phyloP scores from a whole-genome alignment of 2,797 vertebrate species.

The Pantherophis alleghaniensis region DNA sequence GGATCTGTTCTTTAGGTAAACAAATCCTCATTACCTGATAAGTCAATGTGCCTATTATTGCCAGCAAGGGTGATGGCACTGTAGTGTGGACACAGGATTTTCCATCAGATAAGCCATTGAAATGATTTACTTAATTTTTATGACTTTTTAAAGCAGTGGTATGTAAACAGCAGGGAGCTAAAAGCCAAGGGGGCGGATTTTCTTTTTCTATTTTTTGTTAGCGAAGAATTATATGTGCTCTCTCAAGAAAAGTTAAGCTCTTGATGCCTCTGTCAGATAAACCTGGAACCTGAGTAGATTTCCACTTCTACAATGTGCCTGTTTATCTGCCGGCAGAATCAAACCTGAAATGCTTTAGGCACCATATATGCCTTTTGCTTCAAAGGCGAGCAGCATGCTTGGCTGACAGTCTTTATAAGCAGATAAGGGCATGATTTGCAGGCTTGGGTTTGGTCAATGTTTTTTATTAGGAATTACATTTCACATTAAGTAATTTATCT shows the following conservation, averaged over 20 bases:
- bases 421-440: slow-evolving; percentile 61
- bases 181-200: slow-evolving; percentile 19
- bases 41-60: slow-evolving; percentile 4
- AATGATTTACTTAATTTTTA: slow-evolving; percentile 27
- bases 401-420: slow-evolving; percentile 54
- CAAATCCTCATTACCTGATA: slow-evolving; percentile 19
- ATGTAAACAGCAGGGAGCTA: slow-evolving; percentile 15
- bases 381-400: slow-evolving; percentile 50
- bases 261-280: slow-evolving; percentile 45
- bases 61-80: background rate
- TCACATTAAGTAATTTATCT: slow-evolving; percentile 51
- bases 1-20: background rate
- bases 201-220: slow-evolving; percentile 17
- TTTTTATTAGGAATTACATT: slow-evolving; percentile 56
- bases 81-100: background rate
- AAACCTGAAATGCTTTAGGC: slow-evolving; percentile 53
- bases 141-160: background rate
- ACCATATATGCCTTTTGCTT: slow-evolving; percentile 42
- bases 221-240: slow-evolving; percentile 27
- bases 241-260: slow-evolving; percentile 35
- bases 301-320: slow-evolving; percentile 21
- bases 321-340: slow-evolving; percentile 59
- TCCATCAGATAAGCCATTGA: background rate
- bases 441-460: slow-evolving; percentile 56
- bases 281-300: slow-evolving; percentile 6